Evolutionary conservation across 2,113 vertebrate species (phyloP), one percentile per base, ranked within the genome.

Genomic region (Nycticorax nycticorax): DNA sequence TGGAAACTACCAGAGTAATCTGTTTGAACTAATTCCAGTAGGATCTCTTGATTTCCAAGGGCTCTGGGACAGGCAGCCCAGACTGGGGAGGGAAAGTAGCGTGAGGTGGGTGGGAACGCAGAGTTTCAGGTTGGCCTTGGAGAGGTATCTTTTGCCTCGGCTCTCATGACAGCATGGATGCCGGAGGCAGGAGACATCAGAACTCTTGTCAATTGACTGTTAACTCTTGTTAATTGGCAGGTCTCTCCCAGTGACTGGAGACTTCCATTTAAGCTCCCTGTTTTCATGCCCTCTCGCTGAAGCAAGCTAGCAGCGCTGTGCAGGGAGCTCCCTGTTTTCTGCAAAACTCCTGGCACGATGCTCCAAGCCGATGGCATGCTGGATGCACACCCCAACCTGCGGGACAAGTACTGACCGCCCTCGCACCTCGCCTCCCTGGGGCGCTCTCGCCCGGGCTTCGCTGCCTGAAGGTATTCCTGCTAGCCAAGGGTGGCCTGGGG

Each of bases 321-420:
- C 53, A 63, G n/a, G n/a, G 45, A 66, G n/a, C 39, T 86, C 33
- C 4, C 20, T 26, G 37, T 18, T 56, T 71, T 47, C 75, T n/a
- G 27, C 37, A 48, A 5, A 43, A 7, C 32, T 64, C 39, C 18
- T 23, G 48, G 21, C 22, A 20, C 9, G 66, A 14, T 68, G 43
- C 21, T 75, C 16, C 17, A 17, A 64, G 60, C 30, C 63, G 24
- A 15, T n/a, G 32, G 3, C 10, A 41, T 0, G 0, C 26, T 13
- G 50, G 52, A 20, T 23, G 37, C 12, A 7, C 33, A 27, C 8
- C 8, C 12, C 57, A 33, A 5, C n/a, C 21, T 33, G 23, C 6
- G 52, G 24, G 53, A 50, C 23, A 35, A 28, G 41, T 43, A 24
- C 57, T 15, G 15, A 6, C 37, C 35, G 12, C 35, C 71, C 56